These are phyloP conservation scores for Pica pica DNA, from an alignment of 2,113 vertebrate species.

Conservation along the genomic window DNA sequence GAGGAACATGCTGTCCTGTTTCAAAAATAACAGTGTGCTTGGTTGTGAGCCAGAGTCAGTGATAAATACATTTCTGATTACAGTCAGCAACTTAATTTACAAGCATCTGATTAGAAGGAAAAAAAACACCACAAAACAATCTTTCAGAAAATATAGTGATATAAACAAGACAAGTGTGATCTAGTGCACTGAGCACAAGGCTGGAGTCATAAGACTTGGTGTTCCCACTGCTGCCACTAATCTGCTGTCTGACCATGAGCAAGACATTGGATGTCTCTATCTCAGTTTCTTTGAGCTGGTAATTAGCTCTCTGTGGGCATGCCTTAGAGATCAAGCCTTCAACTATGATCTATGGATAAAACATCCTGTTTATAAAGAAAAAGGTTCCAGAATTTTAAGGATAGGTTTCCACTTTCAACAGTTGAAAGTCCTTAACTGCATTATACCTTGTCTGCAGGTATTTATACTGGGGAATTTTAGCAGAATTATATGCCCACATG, in stretches of 20 bases:
- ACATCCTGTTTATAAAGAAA: background rate
- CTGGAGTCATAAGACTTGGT: background rate
- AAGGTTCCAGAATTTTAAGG: background rate
- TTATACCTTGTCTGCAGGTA: background rate
- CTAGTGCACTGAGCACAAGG: background rate
- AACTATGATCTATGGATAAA: background rate
- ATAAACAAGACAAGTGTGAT: background rate
- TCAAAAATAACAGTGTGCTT: constrained; percentile 33
- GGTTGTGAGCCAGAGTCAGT: constrained; percentile 15
- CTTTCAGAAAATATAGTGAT: background rate
- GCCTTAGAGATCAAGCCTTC: background rate
- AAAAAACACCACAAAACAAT: background rate
- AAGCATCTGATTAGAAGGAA: background rate
- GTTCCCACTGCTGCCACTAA: background rate
- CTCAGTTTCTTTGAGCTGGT: background rate
- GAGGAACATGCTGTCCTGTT: background rate
- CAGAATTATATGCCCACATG: background rate
- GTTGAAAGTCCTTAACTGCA: background rate
- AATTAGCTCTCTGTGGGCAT: background rate
- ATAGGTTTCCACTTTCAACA: background rate
- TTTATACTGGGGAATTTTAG: background rate
- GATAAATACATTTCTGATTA: constrained; percentile 41
- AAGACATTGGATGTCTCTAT: background rate
- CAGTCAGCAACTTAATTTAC: constrained; percentile 18
- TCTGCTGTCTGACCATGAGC: background rate